Base-by-base conservation (phyloP, 1,140 invertebrate genomes). In the Bilobella aurantiaca region DNA sequence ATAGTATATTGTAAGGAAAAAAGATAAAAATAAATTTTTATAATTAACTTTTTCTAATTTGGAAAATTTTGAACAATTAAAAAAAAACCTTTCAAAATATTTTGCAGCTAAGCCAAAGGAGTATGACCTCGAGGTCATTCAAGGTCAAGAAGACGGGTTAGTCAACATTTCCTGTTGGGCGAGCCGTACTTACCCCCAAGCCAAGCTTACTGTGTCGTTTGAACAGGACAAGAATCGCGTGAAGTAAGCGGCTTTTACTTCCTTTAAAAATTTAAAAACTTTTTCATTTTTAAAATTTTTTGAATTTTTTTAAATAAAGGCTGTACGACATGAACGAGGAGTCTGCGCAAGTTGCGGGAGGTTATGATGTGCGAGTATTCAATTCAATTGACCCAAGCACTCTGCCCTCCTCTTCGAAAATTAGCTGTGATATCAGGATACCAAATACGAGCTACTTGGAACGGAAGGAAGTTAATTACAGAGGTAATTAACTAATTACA, bases 401-500 rank as follows among this genome's bases (percentile, higher is more conserved):
- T 5, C 49, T 23, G 5, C 49, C 23, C 14, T 23, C 49, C 5
- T 16, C 49, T 23, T 18, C 23, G 3, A 53, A 53, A 53, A 18
- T 53, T 23, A 53, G 21, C 49, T 53, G 49, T 53, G 49, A 53
- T 53, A 53, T 53, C 49, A 53, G 25, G 25, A 53, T 53, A 8
- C 49, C 49, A 16, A 53, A 53, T 23, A 53, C 49, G 23, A 53
- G 49, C 49, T 53, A 53, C 49, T 23, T 53, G 12, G 49, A 16
- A 16, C 5, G 49, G 23, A 53, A 53, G 25, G 49, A 53, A 5
- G 3, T 53, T 3, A 53, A 12, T 16, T 53, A 16, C 21, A 23
- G 3, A 5, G 58, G 58, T 23, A 21, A 32, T 5, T 29, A 30
- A 42, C n/a, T n/a, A n/a, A n/a, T n/a, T n/a, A n/a, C n/a, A n/a